These are phyloP conservation scores for Rhynchotus rufescens DNA, from an alignment of 2,797 vertebrate genomes.

Conservation along the genomic window DNA sequence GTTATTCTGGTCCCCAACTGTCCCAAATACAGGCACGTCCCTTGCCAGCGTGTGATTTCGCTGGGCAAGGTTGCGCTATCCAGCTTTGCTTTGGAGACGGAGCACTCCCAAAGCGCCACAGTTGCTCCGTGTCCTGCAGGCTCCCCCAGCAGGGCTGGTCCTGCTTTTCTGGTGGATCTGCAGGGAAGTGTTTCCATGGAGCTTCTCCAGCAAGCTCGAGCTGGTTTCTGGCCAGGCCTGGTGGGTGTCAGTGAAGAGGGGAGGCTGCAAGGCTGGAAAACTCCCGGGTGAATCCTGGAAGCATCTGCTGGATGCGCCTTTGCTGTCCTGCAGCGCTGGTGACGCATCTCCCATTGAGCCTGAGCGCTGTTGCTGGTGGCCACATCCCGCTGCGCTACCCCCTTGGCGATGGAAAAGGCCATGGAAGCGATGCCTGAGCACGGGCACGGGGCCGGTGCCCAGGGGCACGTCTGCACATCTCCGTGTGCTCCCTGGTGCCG, in stretches of 20 bases:
- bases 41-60: neutral
- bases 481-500: neutral
- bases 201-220: neutral
- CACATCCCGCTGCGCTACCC: neutral
- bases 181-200: neutral
- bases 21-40: conserved; percentile 1
- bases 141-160: fast-evolving
- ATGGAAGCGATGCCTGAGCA: fast-evolving
- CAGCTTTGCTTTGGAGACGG: neutral
- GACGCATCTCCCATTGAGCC: fast-evolving
- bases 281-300: neutral
- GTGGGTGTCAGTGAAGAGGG: neutral
- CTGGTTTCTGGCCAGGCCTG: neutral
- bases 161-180: neutral
- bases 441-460: neutral
- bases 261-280: neutral
- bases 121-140: fast-evolving
- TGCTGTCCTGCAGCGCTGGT: fast-evolving
- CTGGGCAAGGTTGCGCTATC: neutral
- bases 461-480: neutral
- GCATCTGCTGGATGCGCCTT: neutral
- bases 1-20: conserved; percentile 50
- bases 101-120: neutral
- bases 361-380: neutral
- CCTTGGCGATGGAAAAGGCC: neutral